phyloP scores from a whole-genome alignment of 1,140 invertebrate species.

The Latrodectus geometricus region DNA sequence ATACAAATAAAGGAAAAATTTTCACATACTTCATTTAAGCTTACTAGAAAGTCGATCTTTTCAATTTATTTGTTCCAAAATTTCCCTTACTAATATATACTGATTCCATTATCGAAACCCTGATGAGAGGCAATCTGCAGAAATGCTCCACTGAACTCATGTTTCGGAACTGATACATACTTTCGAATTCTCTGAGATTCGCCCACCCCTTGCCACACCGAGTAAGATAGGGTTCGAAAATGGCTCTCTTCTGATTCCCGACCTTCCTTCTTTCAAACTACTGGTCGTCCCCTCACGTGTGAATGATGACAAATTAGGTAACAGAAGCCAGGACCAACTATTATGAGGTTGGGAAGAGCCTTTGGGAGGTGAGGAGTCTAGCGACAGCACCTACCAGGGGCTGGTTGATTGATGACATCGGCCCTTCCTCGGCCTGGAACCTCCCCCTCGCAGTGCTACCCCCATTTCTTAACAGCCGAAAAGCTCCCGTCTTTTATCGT shows the following conservation, averaged over 20 bases:
- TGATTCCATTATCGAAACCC: background rate
- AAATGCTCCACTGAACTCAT: slow-evolving; percentile 1
- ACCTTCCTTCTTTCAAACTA: slow-evolving; percentile 24
- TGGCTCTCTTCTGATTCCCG: slow-evolving; percentile 9
- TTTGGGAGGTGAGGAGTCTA: slow-evolving; percentile 35
- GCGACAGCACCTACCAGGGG: slow-evolving; percentile 39
- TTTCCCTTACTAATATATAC: too few relatives aligned
- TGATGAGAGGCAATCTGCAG: background rate
- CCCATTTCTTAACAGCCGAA: slow-evolving; percentile 5
- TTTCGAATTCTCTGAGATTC: background rate
- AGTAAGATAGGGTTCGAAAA: slow-evolving; percentile 9
- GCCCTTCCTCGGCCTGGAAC: slow-evolving; percentile 3
- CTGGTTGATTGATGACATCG: slow-evolving; percentile 52
- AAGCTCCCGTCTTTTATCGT: background rate
- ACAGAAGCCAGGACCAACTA: slow-evolving; percentile 49
- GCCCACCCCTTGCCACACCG: background rate
- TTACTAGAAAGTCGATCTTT: too few relatives aligned
- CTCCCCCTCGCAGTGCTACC: background rate
- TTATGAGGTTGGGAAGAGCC: slow-evolving; percentile 46
- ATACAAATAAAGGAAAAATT: too few relatives aligned
- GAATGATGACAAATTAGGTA: slow-evolving; percentile 61
- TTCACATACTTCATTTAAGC: too few relatives aligned
- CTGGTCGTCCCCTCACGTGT: slow-evolving; percentile 25
- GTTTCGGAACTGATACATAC: slow-evolving; percentile 17
- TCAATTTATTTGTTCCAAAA: too few relatives aligned